Base-by-base conservation (phyloP, 2,888 invertebrate genomes). In the Euzophera pinguis region DNA sequence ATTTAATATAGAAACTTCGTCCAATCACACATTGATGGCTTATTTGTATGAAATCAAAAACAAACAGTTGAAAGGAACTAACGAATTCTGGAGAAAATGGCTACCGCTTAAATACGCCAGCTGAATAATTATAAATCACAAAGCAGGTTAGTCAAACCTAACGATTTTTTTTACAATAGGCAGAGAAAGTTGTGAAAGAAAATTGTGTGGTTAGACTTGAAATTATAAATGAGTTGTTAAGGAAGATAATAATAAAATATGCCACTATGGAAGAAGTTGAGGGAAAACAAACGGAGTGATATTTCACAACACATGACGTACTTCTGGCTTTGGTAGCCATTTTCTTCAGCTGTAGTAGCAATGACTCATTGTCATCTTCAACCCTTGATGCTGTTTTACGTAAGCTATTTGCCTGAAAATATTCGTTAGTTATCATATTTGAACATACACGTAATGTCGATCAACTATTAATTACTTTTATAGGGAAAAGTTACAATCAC, bases 311-410 rank as follows among this genome's bases (percentile, higher is more conserved):
- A 79, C 69, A 73, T 74, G 82, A 93, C 94, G 90, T 94, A 95
- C 94, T 93, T 93, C 93, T 93, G 91, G 95, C 93, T 90, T 95
- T 94, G 85, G 94, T 93, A 91, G 97, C 96, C 95, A 98, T 95
- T 94, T 98, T 98, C 93, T 97, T 96, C 91, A 98, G 93, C 93
- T 98, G 98, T 91, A 96, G 93, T 88, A 96, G 94, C 88, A 98
- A 92, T 69, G 96, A 96, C 88, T 99, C 98, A 92, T 98, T 98
- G 92, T 99, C 98, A 84, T 98, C 97, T 91, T 99, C 98, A 81
- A 98, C 93, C 75, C 98, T 94, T 78, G 95, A 94, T 77, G 97
- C 93, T 91, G 96, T 97, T 92, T 95, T 96, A 88, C 97, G 93
- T 84, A 96, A 93, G 90, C 94, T 95, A 92, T 95, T 94, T 81